Percentiles rank a stretch among this genome's conserved stretches.
Conservation (phyloP, 2,797 vertebrate species). For the Artibeus jamaicensis region DNA sequence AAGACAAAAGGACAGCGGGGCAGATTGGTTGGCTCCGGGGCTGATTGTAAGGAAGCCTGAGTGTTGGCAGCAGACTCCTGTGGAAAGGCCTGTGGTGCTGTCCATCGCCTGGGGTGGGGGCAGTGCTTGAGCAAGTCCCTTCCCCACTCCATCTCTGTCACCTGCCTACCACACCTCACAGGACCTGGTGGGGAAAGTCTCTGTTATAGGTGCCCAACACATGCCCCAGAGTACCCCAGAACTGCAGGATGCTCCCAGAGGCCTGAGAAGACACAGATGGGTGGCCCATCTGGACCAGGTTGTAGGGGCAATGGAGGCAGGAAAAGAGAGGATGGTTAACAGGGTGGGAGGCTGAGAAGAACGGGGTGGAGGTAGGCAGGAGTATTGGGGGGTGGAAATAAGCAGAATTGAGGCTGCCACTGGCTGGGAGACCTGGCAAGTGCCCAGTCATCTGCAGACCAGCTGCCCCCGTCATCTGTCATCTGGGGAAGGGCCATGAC, state of each 20-base stretch:
- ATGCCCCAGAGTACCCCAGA: neutral
- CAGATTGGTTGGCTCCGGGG: neutral
- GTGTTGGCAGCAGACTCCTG: fast-evolving
- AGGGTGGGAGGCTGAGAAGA: neutral
- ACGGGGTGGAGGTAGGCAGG: neutral
- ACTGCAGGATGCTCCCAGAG: neutral
- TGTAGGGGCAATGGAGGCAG: neutral
- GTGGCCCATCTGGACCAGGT: neutral
- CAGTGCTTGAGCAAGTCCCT: neutral
- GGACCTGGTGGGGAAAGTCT: neutral
- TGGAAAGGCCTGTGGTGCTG: neutral
- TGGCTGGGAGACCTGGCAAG: neutral
- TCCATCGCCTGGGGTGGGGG: neutral
- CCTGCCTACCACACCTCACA: neutral
- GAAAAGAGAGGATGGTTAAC: neutral
- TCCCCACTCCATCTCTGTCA: neutral
- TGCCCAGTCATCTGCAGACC: neutral
- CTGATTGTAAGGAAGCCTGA: neutral
- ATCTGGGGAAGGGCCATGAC: neutral
- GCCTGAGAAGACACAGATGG: neutral
- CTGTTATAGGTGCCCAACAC: neutral
- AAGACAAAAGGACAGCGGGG: neutral
- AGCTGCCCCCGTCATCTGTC: neutral
- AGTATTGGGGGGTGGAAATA: neutral
- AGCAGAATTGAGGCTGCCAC: neutral